Evolutionary conservation across 2,888 invertebrate species (phyloP).

Genomic region (Philereme transversata): DNA sequence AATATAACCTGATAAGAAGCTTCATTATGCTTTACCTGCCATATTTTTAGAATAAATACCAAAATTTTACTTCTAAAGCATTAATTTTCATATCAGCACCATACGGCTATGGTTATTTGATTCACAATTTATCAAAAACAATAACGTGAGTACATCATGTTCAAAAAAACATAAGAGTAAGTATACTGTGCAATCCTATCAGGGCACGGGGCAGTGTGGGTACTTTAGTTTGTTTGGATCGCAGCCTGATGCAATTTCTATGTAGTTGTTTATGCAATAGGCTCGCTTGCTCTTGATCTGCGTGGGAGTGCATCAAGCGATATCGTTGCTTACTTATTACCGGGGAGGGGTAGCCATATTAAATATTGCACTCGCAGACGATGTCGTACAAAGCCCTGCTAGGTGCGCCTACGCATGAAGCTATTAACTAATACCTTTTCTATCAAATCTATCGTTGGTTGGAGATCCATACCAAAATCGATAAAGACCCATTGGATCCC

Average conservation of each 20-base stretch:
- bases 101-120: slow-evolving; percentile 9
- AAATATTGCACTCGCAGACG: slow-evolving; percentile 58
- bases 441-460: slow-evolving; percentile 94
- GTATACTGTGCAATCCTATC: slow-evolving; percentile 37
- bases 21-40: slow-evolving; percentile 9
- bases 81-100: slow-evolving; percentile 22
- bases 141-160: not conserved
- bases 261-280: slow-evolving; percentile 46
- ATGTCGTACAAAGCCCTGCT: slow-evolving; percentile 66
- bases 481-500: slow-evolving; percentile 96
- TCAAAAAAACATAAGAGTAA: slow-evolving; percentile 1
- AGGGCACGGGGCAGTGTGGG: slow-evolving; percentile 28
- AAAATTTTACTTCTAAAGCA: slow-evolving; percentile 21
- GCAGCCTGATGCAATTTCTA: slow-evolving; percentile 48
- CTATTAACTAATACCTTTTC: slow-evolving; percentile 89
- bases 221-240: slow-evolving; percentile 40
- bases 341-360: slow-evolving; percentile 57
- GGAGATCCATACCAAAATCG: slow-evolving; percentile 97
- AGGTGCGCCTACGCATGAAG: slow-evolving; percentile 62
- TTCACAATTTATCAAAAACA: slow-evolving; percentile 13
- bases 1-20: slow-evolving; percentile 18
- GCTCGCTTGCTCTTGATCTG: slow-evolving; percentile 47
- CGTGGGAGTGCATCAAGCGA: slow-evolving; percentile 52
- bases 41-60: not conserved
- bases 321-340: slow-evolving; percentile 48